Evolutionary conservation across 1,140 invertebrate species (phyloP), one percentile per base, ranked within the genome.

Genomic region (Chlorops oryzae): DNA sequence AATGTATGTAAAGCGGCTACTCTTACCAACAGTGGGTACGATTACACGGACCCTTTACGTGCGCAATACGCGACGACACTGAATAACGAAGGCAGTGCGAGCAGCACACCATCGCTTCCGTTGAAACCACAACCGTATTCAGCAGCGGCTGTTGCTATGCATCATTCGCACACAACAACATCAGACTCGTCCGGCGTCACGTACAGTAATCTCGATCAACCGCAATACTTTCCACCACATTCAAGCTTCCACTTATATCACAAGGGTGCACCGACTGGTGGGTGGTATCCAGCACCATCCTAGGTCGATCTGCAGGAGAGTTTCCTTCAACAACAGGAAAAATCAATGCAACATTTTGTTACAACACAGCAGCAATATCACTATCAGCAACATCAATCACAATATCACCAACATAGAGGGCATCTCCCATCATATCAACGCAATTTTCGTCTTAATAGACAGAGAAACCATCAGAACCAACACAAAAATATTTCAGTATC

Each of bases 101-200:
- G 59, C 77, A 81, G 80, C 25, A 77, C 83, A 15, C 82, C 90
- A 57, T 83, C 88, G 2, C 72, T 93, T 55, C 89, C 91, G 2
- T 74, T 93, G 13, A 93, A 93, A 70, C 90, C 90, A n/a, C 90
- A 93, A 63, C 86, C 89, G 18, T 91, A 92, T 66, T 85, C 86
- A 13, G 82, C 82, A 2, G 82, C 82, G 2, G 71, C 44, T 58
- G 77, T 47, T 72, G 75, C 55, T 65, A 79, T 59, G 73, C 76
- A 40, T 60, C 75, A 34, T 77, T 57, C 58, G 2, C 77, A 39
- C 61, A 47, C 47, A 21, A 42, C 42, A 3, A 58, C 58, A 18
- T 58, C 63, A 55, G 76, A 76, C 1, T 75, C 76, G 44, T 75
- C 79, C 3, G 73, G 81, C 6, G 81, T 84, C 55, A 80, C 80